Evolutionary conservation across 2,888 invertebrate genomes (phyloP).

Genomic region (Crematogaster levior): DNA sequence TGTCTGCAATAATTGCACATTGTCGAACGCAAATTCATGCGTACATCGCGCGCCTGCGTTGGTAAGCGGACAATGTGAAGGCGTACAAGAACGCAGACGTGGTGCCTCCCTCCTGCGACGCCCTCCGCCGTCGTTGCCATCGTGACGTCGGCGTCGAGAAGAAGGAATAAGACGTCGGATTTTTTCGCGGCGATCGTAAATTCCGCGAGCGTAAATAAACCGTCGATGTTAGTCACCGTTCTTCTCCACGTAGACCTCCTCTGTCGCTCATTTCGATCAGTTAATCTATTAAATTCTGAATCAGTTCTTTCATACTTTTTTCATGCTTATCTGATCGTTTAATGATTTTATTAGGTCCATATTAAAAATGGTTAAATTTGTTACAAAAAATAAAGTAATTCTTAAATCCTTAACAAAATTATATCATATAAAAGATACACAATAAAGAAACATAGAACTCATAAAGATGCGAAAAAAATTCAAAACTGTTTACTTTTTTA

Average conservation of each 20-base stretch:
- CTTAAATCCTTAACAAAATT: neutral
- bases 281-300: conserved; percentile 21
- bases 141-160: conserved; percentile 50
- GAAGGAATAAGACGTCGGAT: conserved; percentile 50
- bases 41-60: conserved; percentile 72
- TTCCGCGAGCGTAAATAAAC: conserved; percentile 46
- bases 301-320: neutral
- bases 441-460: neutral
- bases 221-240: conserved; percentile 22
- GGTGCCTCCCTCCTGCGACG: conserved; percentile 69
- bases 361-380: neutral
- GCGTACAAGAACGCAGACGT: conserved; percentile 74
- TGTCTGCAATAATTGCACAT: conserved; percentile 77
- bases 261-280: conserved; percentile 30
- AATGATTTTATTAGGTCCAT: neutral
- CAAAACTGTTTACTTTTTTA: neutral
- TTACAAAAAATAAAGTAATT: neutral
- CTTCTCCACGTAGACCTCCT: neutral
- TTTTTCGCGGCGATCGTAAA: conserved; percentile 55
- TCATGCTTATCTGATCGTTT: neutral
- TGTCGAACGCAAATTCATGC: conserved; percentile 79
- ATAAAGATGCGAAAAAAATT: neutral
- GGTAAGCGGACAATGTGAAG: conserved; percentile 72
- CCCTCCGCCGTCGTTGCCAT: conserved; percentile 64
- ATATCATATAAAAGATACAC: conserved; percentile 11